phyloP scores from a whole-genome alignment of 1,140 invertebrate species.

The Zaprionus gabonicus region DNA sequence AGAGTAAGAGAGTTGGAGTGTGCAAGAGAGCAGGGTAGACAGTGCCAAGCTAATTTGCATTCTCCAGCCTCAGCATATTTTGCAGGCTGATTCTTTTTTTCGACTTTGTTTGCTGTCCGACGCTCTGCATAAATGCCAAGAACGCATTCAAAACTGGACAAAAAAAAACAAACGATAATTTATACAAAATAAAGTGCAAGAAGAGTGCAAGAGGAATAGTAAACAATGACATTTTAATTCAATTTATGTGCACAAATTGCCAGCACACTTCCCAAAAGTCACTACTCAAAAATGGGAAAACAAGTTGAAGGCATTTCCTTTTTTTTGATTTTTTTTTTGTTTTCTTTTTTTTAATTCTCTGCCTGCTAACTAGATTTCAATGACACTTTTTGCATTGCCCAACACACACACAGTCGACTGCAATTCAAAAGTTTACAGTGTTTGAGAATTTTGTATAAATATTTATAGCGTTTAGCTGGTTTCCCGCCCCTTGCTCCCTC shows the following conservation, averaged over 20 bases:
- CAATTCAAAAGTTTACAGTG: constrained; percentile 1
- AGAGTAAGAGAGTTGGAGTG: not conserved
- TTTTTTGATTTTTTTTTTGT: not conserved
- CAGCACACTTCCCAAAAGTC: constrained; percentile 20
- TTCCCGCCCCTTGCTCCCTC: not conserved
- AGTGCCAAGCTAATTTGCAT: constrained; percentile 31
- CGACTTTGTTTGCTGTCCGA: constrained; percentile 56
- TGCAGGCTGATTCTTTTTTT: constrained; percentile 37
- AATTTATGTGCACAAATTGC: constrained; percentile 53
- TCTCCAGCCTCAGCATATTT: constrained; percentile 66
- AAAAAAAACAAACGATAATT: not conserved
- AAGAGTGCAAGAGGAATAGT: constrained; percentile 19
- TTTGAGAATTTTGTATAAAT: not conserved
- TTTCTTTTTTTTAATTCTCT: constrained; percentile 15
- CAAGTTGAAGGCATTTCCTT: not conserved
- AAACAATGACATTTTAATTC: constrained; percentile 52
- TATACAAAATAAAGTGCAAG: constrained; percentile 2
- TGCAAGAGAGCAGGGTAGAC: not conserved
- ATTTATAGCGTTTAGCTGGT: not conserved
- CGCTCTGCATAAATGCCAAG: constrained; percentile 68
- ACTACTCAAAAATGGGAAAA: constrained; percentile 10
- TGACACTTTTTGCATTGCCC: constrained; percentile 9
- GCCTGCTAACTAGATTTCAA: constrained; percentile 25
- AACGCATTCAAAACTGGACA: constrained; percentile 30
- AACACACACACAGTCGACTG: not conserved